phyloP scores from a whole-genome alignment of 92 coral and sea anemone genomes.

The Parazoanthus swiftii region DNA sequence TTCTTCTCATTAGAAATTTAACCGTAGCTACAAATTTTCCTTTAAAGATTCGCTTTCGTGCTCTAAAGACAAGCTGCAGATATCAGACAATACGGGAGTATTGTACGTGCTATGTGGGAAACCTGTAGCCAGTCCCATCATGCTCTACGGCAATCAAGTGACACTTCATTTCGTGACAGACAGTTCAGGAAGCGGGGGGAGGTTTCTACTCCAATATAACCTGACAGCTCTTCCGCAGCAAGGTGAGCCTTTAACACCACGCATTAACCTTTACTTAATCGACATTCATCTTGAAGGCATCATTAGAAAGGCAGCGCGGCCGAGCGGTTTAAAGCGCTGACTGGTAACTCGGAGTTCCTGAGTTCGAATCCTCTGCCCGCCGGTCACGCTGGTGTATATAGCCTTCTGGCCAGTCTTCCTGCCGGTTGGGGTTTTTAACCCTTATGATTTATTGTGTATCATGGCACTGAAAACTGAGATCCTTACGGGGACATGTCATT shows the following conservation, averaged over 20 bases:
- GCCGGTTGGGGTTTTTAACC: too few relatives aligned
- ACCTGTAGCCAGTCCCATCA: constrained; percentile 9
- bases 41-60: constrained; percentile 27
- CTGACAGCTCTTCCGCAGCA: constrained; percentile 15
- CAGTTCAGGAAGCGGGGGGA: constrained; percentile 22
- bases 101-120: constrained; percentile 27
- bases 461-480: too few relatives aligned
- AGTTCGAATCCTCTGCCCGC: too few relatives aligned
- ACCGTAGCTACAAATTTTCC: not conserved
- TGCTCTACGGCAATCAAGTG: constrained; percentile 28
- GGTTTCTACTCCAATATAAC: constrained; percentile 23
- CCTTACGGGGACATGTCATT: too few relatives aligned
- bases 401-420: too few relatives aligned
- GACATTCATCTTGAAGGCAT: not conserved
- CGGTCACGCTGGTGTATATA: too few relatives aligned
- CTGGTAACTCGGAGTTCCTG: too few relatives aligned
- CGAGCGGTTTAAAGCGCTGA: too few relatives aligned
- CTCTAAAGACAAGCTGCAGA: constrained; percentile 33
- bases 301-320: too few relatives aligned
- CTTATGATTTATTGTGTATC: too few relatives aligned
- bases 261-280: too few relatives aligned
- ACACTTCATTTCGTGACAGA: constrained; percentile 2
- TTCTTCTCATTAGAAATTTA: too few relatives aligned
- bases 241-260: constrained; percentile 1
- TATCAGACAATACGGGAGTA: constrained; percentile 24